phyloP scores from a whole-genome alignment of 2,797 vertebrate species.

The Gadopsis bispinosus region DNA sequence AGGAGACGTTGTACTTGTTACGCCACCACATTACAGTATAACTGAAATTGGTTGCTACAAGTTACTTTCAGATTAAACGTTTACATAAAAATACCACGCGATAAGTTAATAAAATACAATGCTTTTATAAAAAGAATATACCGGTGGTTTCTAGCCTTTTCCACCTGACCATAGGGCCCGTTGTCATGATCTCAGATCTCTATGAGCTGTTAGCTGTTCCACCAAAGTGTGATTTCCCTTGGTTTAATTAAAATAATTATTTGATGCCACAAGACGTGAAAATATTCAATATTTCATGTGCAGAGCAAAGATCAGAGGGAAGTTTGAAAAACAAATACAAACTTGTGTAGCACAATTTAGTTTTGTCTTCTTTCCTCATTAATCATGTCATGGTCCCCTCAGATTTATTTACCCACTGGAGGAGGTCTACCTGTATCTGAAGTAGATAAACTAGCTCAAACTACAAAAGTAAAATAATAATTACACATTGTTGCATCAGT shows the following conservation, averaged over 20 bases:
- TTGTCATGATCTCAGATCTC: not conserved
- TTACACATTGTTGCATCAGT: not conserved
- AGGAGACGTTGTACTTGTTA: too few species aligned
- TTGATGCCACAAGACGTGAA: not conserved
- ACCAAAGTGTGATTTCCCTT: not conserved
- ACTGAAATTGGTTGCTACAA: too few species aligned
- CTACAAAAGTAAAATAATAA: not conserved
- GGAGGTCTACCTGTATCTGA: not conserved
- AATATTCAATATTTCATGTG: not conserved
- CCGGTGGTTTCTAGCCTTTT: not conserved
- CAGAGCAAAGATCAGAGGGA: not conserved
- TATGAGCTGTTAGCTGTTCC: not conserved
- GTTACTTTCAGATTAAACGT: not conserved
- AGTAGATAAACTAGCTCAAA: not conserved
- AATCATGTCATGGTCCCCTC: too few species aligned
- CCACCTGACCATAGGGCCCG: too few species aligned
- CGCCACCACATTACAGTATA: too few species aligned
- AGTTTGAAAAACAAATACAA: not conserved
- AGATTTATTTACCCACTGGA: too few species aligned
- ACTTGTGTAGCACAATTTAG: not conserved
- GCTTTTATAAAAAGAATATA: not conserved
- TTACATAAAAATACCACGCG: not conserved
- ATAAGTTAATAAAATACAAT: not conserved
- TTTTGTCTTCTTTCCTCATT: not conserved
- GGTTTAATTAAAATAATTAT: not conserved